These are phyloP conservation scores for Apodemia mormo DNA, from an alignment of 2,888 invertebrate genomes.

Conservation along the genomic window DNA sequence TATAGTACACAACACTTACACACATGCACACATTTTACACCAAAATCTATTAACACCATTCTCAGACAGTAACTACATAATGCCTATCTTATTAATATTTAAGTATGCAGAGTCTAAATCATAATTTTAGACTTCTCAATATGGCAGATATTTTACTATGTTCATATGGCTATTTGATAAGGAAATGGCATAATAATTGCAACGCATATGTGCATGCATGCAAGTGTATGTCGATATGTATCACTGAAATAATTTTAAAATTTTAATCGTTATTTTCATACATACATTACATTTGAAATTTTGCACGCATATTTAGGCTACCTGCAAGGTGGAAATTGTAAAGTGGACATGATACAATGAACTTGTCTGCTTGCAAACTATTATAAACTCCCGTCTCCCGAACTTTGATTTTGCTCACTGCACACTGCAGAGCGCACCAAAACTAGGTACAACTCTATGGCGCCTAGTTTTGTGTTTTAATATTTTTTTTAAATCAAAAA, in stretches of 20 bases:
- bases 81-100: background rate
- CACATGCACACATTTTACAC: background rate
- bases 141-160: background rate
- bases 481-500: too few species aligned
- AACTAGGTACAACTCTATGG: too few species aligned
- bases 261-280: background rate
- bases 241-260: background rate
- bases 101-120: background rate
- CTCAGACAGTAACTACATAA: too few species aligned
- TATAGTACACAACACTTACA: too few species aligned
- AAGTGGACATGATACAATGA: too few species aligned
- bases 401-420: too few species aligned
- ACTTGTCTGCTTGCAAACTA: too few species aligned
- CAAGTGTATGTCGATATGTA: background rate
- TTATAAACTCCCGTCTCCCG: too few species aligned
- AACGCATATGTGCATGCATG: constrained; percentile 11
- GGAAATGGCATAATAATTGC: background rate
- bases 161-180: background rate
- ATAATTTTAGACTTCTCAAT: background rate
- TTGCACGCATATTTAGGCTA: background rate
- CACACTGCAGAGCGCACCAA: too few species aligned
- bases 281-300: background rate
- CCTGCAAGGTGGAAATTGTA: background rate
- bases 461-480: too few species aligned
- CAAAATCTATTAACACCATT: background rate